These are phyloP conservation scores for Gallinago undulata DNA, from an alignment of 2,113 vertebrate species.

Conservation along the genomic window DNA sequence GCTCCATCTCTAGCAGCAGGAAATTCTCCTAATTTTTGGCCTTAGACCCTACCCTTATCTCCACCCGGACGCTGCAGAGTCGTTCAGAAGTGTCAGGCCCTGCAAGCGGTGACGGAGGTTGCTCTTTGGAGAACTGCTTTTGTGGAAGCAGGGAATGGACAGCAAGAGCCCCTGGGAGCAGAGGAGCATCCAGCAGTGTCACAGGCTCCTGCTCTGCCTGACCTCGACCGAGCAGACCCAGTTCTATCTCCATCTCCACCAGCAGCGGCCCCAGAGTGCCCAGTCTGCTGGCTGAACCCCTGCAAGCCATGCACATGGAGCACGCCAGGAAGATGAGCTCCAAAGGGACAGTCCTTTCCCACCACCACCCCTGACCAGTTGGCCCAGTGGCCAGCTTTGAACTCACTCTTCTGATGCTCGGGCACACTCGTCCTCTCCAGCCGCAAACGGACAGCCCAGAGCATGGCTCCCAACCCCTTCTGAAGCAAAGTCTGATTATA, in stretches of 20 bases:
- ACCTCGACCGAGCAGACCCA: neutral
- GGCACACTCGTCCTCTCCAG: neutral
- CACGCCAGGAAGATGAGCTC: neutral
- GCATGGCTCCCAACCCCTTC: neutral
- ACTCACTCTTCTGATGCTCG: neutral
- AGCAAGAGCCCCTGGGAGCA: neutral
- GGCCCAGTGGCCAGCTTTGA: neutral
- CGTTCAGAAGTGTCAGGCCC: neutral
- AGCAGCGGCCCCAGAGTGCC: neutral
- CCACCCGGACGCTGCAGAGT: neutral
- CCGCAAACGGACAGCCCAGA: neutral
- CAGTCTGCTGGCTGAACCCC: neutral
- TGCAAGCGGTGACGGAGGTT: neutral
- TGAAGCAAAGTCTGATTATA: neutral
- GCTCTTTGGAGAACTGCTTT: neutral
- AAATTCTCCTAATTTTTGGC: constrained; percentile 1
- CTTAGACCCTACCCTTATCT: neutral
- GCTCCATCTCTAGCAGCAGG: neutral
- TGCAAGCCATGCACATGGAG: neutral
- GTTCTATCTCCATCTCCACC: neutral
- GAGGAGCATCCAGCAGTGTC: neutral
- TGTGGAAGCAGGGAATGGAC: neutral
- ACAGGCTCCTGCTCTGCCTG: neutral
- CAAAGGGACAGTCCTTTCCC: neutral
- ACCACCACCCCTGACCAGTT: neutral